Conservation (phyloP, 1,140 invertebrate species). For the Armadillidium nasatum region DNA sequence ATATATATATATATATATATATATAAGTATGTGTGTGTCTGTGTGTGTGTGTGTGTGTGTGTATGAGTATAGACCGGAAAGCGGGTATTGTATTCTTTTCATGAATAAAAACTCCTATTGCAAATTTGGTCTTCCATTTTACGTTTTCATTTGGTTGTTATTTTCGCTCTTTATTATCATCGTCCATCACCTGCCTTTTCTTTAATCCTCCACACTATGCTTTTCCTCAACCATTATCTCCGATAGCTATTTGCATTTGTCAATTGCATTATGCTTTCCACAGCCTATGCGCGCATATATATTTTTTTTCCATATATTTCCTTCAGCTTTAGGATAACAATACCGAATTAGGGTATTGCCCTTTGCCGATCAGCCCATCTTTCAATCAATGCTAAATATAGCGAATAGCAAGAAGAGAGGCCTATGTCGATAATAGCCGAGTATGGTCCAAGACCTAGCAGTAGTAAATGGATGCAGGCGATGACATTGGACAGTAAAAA, state of each 20-base stretch:
- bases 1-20: too few species aligned
- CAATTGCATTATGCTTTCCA: slow-evolving; percentile 1
- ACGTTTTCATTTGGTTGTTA: too few species aligned
- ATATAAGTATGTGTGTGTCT: too few species aligned
- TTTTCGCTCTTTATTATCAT: not conserved
- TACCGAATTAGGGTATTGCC: not conserved
- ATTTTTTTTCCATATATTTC: not conserved
- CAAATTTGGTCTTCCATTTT: not conserved
- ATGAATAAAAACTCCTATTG: not conserved
- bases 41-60: too few species aligned
- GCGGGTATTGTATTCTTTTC: not conserved
- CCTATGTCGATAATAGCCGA: not conserved
- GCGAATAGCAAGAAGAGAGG: not conserved
- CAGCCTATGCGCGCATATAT: not conserved
- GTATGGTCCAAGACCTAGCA: not conserved
- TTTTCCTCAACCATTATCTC: not conserved
- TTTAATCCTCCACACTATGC: not conserved
- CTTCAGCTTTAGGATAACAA: slow-evolving; percentile 1
- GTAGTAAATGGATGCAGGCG: not conserved
- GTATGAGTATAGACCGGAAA: too few species aligned
- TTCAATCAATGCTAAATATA: not conserved
- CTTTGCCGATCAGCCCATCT: not conserved
- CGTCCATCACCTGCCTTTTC: not conserved
- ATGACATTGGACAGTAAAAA: not conserved
- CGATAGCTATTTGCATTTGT: not conserved